Evolutionary conservation across 2,797 vertebrate species (phyloP).

Genomic region (Acipenser oxyrinchus): DNA sequence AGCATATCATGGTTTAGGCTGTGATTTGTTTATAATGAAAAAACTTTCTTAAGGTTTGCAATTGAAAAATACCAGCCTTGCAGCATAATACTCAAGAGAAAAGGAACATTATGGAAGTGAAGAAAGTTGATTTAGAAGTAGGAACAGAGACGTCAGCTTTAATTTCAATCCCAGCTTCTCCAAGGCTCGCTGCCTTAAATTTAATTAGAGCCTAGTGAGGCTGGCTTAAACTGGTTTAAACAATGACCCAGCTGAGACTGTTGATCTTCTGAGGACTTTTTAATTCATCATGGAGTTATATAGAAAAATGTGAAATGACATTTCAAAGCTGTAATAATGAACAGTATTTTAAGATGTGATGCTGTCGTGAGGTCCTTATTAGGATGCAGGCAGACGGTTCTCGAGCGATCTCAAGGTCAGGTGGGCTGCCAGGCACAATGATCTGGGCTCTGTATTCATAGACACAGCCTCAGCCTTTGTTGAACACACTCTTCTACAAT

Average conservation of each 20-base stretch:
- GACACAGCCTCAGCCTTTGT: neutral
- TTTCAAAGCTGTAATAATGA: slow-evolving; percentile 8
- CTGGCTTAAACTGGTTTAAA: slow-evolving; percentile 6
- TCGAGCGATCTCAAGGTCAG: neutral
- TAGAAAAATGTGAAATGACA: slow-evolving; percentile 7
- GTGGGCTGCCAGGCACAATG: neutral
- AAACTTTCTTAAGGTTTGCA: slow-evolving; percentile 2
- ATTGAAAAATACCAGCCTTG: neutral
- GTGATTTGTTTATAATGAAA: slow-evolving; percentile 5
- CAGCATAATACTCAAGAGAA: neutral
- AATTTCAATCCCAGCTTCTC: slow-evolving; percentile 7
- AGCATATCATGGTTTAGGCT: neutral
- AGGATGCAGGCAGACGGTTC: neutral
- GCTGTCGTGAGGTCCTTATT: neutral
- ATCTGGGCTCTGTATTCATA: neutral
- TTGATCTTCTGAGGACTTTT: slow-evolving; percentile 1
- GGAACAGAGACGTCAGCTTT: neutral
- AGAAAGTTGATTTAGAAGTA: slow-evolving; percentile 3
- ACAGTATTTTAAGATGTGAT: slow-evolving; percentile 5
- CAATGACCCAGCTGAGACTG: slow-evolving; percentile 6
- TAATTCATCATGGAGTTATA: slow-evolving; percentile 3
- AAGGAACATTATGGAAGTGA: neutral
- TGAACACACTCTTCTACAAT: neutral
- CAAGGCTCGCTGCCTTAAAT: neutral
- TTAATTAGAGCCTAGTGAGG: neutral